Evolutionary conservation across 2,888 invertebrate species (phyloP).

Genomic region (Lacanobia wlatinum): DNA sequence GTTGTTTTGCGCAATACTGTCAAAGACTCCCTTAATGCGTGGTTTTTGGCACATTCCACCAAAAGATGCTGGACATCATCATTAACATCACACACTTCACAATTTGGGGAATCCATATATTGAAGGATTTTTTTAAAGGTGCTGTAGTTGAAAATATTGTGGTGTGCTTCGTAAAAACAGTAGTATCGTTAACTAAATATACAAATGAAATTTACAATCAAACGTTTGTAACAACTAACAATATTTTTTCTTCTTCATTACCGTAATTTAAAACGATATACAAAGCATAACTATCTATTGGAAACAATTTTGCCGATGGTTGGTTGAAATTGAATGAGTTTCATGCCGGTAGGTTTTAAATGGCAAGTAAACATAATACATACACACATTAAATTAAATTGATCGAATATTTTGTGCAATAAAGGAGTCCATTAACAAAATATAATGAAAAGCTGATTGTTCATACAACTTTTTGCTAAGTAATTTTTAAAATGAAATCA

Average conservation of each 20-base stretch:
- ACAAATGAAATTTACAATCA: neutral
- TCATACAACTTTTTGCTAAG: neutral
- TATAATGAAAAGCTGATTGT: neutral
- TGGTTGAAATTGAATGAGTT: conserved; percentile 25
- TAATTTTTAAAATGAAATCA: neutral
- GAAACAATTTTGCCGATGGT: conserved; percentile 7
- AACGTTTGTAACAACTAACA: neutral
- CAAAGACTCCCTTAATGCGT: too few species aligned
- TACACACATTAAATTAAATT: neutral
- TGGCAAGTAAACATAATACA: conserved; percentile 19
- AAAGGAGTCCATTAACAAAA: conserved; percentile 4
- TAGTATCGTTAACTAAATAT: too few species aligned
- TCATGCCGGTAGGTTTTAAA: neutral
- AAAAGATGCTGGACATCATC: too few species aligned
- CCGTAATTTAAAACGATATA: conserved; percentile 19
- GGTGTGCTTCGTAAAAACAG: too few species aligned
- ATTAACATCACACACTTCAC: too few species aligned
- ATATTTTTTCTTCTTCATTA: conserved; percentile 8
- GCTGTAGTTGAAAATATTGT: too few species aligned
- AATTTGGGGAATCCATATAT: too few species aligned
- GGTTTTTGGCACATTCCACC: too few species aligned
- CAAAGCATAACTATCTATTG: neutral
- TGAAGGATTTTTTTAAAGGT: too few species aligned
- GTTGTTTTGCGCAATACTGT: too few species aligned
- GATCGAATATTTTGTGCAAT: neutral